Percentiles rank a stretch among this genome's conserved stretches.
phyloP scores from a whole-genome alignment of 23 tunicate genomes.

The Clavelina lepadiformis region DNA sequence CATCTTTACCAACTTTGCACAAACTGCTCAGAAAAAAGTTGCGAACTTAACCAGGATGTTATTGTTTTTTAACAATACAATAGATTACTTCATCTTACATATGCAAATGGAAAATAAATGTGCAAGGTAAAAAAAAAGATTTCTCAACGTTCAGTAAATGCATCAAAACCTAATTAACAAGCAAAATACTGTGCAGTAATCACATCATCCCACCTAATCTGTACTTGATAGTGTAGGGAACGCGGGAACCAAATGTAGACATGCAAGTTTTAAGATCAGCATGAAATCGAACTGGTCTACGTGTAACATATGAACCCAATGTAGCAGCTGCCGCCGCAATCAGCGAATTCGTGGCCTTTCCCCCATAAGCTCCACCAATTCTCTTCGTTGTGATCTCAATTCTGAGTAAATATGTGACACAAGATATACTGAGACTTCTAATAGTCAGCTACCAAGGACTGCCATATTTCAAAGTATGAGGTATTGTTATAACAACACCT shows the following conservation, averaged over 20 bases:
- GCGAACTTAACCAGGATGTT: no score
- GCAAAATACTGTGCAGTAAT: no score
- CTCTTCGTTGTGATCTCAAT: slow-evolving; percentile 55
- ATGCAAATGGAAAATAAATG: background rate
- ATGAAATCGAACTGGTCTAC: slow-evolving; percentile 60
- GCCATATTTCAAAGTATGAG: no score
- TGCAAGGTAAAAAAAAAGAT: background rate
- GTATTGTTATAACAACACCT: no score
- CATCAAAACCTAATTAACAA: background rate
- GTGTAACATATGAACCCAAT: slow-evolving; percentile 66
- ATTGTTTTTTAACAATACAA: no score
- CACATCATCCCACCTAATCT: slow-evolving; percentile 40
- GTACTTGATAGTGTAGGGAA: slow-evolving; percentile 46
- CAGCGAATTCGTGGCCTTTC: slow-evolving; percentile 65
- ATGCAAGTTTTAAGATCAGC: slow-evolving; percentile 69
- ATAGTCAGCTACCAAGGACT: no score
- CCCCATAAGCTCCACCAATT: slow-evolving; percentile 93
- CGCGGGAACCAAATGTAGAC: slow-evolving; percentile 56
- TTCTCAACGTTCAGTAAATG: background rate
- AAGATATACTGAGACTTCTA: no score
- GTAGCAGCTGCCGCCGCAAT: slow-evolving; percentile 54
- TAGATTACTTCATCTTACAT: no score
- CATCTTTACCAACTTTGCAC: no score
- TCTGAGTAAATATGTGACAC: no score
- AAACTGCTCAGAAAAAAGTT: no score